Conservation (phyloP, 2,888 invertebrate genomes). For the Nysson spinosus region DNA sequence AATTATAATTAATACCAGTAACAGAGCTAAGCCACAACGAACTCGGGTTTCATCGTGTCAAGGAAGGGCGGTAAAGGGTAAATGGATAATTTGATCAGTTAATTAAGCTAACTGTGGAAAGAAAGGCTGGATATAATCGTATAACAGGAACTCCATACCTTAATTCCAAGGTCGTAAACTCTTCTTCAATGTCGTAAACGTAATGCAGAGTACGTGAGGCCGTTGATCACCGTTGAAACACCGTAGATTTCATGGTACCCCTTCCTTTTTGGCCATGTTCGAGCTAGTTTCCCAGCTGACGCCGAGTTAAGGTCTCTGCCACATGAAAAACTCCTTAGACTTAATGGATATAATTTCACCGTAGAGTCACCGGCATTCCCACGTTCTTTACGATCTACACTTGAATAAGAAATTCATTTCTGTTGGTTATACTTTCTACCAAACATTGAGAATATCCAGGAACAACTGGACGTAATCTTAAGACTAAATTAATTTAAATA, state of each 20-base stretch:
- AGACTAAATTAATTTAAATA: no score
- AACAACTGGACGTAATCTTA: no score
- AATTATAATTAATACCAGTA: no score
- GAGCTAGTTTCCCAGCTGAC: conserved; percentile 37
- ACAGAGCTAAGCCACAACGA: no score
- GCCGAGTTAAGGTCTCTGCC: conserved; percentile 23
- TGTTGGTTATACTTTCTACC: not conserved
- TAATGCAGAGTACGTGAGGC: conserved; percentile 36
- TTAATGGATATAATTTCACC: conserved; percentile 37
- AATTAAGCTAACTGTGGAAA: conserved; percentile 26
- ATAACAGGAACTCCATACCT: conserved; percentile 17
- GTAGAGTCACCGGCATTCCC: conserved; percentile 1
- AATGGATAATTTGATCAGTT: conserved; percentile 20
- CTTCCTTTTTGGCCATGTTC: conserved; percentile 1
- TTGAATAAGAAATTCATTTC: conserved; percentile 47
- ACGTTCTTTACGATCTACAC: conserved; percentile 1
- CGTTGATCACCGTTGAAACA: conserved; percentile 34
- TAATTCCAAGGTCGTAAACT: conserved; percentile 33
- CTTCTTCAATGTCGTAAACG: conserved; percentile 27
- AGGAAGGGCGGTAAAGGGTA: not conserved
- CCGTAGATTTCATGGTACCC: conserved; percentile 2
- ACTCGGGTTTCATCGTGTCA: no score
- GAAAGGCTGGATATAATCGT: conserved; percentile 30
- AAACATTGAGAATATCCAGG: no score
- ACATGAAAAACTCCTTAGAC: conserved; percentile 40